Evolutionary conservation across 2,888 invertebrate genomes (phyloP), one percentile per base, ranked within the genome.

Genomic region (Lasioglossum vierecki): DNA sequence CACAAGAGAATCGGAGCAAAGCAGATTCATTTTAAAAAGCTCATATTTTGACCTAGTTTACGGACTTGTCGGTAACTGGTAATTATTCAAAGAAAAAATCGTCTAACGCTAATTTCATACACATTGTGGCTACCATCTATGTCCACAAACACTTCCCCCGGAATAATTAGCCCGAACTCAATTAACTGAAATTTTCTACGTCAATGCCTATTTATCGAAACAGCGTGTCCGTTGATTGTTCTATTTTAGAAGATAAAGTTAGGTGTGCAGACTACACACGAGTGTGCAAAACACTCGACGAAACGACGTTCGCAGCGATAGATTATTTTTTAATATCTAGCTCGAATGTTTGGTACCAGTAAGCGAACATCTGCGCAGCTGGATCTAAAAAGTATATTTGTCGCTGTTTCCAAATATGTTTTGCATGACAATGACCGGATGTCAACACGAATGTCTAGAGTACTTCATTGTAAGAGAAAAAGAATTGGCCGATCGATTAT

Each of bases 251-350:
- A n/a, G 66, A 30, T 41, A 53, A 82, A 76, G 35, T 63, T 72
- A 53, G 70, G 63, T 53, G 84, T 84, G 76, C 74, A 87, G 39
- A 80, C 4, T 3, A 80, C 76, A 76, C 73, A 70, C 73, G 76
- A 76, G 57, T 79, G 77, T 74, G 80, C 74, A 72, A 53, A 80
- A 76, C 57, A 89, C 84, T 41, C 86, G 84, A 83, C 77, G 84
- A 35, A 82, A 86, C 88, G 85, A 82, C 66, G 76, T 87, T 89
- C 79, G 74, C 87, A 86, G 86, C 87, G 90, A 90, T 87, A 91
- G 89, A 91, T 91, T 91, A 91, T 90, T 89, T 91, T 90, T 89
- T 84, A 76, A 88, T 80, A 87, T 89, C 88, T 91, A 88, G 90
- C 90, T 83, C 80, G 78, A 84, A 85, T 77, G 85, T 85, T 88